These are phyloP conservation scores for Dendrolimus punctatus DNA, from an alignment of 1,140 invertebrate genomes.

Conservation along the genomic window DNA sequence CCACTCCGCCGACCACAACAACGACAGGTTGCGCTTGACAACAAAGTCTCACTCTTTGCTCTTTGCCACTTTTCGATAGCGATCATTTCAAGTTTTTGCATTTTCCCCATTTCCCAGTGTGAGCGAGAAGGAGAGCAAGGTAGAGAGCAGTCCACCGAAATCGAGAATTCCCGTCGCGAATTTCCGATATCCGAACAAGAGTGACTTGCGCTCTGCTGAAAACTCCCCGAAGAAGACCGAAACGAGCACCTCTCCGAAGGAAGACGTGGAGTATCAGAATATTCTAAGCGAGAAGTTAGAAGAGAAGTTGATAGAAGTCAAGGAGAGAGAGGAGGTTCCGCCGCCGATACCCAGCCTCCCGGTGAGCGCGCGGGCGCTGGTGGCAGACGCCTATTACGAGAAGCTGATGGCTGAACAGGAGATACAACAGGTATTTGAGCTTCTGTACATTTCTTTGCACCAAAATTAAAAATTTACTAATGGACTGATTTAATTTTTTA, in stretches of 20 bases:
- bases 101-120: conserved; percentile 2
- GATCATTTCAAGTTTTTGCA: too few species aligned
- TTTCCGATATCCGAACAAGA: conserved; percentile 67
- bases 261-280: conserved; percentile 54
- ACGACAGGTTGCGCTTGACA: conserved; percentile 14
- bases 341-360: conserved; percentile 75
- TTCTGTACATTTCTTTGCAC: neutral
- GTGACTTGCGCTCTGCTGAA: conserved; percentile 47
- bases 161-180: conserved; percentile 63
- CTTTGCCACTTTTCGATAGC: too few species aligned
- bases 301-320: conserved; percentile 15
- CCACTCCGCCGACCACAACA: conserved; percentile 56
- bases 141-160: conserved; percentile 49
- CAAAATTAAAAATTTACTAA: too few species aligned
- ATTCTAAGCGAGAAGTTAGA: conserved; percentile 31
- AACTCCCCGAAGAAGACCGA: conserved; percentile 47
- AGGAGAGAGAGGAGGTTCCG: conserved; percentile 46
- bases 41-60: too few species aligned
- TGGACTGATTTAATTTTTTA: too few species aligned
- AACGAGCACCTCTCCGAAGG: conserved; percentile 13
- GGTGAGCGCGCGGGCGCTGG: conserved; percentile 75
- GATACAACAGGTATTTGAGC: conserved; percentile 72
- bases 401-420: conserved; percentile 84
- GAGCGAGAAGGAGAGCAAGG: conserved; percentile 26
- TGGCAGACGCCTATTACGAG: conserved; percentile 87